These are phyloP conservation scores for Merops nubicus DNA, from an alignment of 2,113 vertebrate genomes.

Conservation along the genomic window DNA sequence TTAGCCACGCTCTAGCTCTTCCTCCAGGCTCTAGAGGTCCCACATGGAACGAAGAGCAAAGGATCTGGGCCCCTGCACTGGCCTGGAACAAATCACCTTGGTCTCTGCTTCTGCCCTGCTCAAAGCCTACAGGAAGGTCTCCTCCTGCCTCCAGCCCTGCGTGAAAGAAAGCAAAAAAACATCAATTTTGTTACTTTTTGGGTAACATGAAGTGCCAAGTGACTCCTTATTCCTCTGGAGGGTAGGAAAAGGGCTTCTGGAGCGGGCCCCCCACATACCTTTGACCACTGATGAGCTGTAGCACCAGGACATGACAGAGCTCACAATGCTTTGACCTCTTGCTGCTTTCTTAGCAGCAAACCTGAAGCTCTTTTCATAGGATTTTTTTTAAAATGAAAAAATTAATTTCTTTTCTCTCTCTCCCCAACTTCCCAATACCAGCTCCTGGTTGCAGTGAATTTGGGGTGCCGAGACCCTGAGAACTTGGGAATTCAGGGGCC, in stretches of 20 bases:
- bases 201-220: slow-evolving; percentile 68
- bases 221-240: neutral
- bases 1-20: slow-evolving; percentile 90
- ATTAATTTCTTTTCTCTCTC: neutral
- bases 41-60: neutral
- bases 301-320: neutral
- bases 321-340: neutral
- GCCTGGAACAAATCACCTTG: neutral
- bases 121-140: neutral
- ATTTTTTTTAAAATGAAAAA: neutral
- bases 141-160: neutral
- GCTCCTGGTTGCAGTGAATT: neutral
- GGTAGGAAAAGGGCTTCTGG: neutral
- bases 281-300: neutral
- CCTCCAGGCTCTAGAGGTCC: neutral
- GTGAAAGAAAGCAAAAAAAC: neutral
- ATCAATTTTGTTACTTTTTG: slow-evolving; percentile 34
- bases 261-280: neutral
- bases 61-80: neutral
- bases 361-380: neutral
- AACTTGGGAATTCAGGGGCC: too few relatives aligned
- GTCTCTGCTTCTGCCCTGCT: neutral
- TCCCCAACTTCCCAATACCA: neutral
- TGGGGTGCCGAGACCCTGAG: too few relatives aligned
- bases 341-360: slow-evolving; percentile 51